Base-by-base conservation (phyloP, 2,113 vertebrate genomes). In the Shinisaurus crocodilurus region DNA sequence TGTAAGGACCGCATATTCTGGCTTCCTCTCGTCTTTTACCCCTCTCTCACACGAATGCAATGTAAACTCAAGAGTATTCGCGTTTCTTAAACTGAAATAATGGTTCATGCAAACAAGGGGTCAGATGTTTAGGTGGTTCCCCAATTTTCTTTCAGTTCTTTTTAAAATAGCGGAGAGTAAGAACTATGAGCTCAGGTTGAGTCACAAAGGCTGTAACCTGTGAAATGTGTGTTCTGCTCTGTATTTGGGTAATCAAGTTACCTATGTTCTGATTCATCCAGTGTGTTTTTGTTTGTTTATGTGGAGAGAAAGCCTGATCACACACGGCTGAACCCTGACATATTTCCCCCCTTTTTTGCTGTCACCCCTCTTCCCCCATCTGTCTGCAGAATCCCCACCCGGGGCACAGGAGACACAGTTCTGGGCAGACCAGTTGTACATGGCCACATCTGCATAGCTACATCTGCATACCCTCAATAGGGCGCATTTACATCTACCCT, bases 161-260 rank as follows among this genome's bases (percentile, higher is more conserved):
- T 50, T 29, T 75, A 74, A 86, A 74, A 86, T n/a, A 60, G 0
- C 76, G 60, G 60, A 65, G 40, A 89, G 79, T 0, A 60, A 92
- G 80, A 94, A 85, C 75, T 29, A 86, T 87, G 88, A 93, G 27
- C 50, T 23, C 18, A 6, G 1, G n/a, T 82, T 79, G 18, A 88
- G 57, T 45, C 1, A 67, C 29, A 72, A 8, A 85, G 25, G 45
- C 18, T 89, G 23, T 40, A 65, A 86, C 63, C 63, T 88, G 16
- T n/a, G 63, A 48, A 60, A 37, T 67, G 1, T 40, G 20, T 16
- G 37, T 0, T 0, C 50, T 40, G 10, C 16, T 89, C 70, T 1
- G 0, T 80, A 79, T 89, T 91, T 82, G n/a, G 60, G 25, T 65
- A 34, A 63, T 65, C 40, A 3, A 37, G 50, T 34, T 50, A 40